Evolutionary conservation across 1,140 invertebrate species (phyloP).

Genomic region (Magallana gigas): DNA sequence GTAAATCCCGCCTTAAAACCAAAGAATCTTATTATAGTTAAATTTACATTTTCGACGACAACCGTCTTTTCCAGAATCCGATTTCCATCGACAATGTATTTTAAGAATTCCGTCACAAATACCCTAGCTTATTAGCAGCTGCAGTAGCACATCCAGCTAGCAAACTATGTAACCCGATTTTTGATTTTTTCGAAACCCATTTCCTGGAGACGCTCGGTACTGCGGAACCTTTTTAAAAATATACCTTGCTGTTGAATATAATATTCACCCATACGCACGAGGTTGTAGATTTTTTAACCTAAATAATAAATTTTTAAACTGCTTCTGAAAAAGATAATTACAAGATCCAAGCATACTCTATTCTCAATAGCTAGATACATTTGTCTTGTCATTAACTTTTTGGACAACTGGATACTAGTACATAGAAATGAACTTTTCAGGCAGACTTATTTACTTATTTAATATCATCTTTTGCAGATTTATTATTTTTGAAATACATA

Average conservation of each 20-base stretch:
- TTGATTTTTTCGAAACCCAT: not conserved
- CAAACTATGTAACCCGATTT: too few relatives aligned
- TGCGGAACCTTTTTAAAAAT: not conserved
- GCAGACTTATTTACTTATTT: conserved; percentile 46
- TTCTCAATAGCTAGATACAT: conserved; percentile 24
- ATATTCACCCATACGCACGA: not conserved
- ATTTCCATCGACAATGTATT: too few relatives aligned
- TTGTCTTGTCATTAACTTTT: conserved; percentile 15
- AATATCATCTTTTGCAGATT: conserved; percentile 24
- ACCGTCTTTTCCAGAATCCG: too few relatives aligned
- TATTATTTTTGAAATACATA: conserved; percentile 43
- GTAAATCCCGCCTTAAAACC: too few relatives aligned
- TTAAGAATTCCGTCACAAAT: not conserved
- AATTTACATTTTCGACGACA: too few relatives aligned
- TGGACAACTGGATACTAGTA: not conserved
- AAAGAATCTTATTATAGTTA: too few relatives aligned
- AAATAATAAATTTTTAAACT: not conserved
- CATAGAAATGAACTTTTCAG: conserved; percentile 19
- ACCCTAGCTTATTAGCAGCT: too few relatives aligned
- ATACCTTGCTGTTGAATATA: conserved; percentile 27
- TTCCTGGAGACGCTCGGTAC: too few relatives aligned
- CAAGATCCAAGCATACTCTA: not conserved
- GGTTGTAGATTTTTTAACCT: not conserved
- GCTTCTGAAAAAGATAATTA: not conserved
- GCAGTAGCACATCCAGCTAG: too few relatives aligned